Evolutionary conservation across 2,888 invertebrate genomes (phyloP).

Genomic region (Agrotis ipsilon): DNA sequence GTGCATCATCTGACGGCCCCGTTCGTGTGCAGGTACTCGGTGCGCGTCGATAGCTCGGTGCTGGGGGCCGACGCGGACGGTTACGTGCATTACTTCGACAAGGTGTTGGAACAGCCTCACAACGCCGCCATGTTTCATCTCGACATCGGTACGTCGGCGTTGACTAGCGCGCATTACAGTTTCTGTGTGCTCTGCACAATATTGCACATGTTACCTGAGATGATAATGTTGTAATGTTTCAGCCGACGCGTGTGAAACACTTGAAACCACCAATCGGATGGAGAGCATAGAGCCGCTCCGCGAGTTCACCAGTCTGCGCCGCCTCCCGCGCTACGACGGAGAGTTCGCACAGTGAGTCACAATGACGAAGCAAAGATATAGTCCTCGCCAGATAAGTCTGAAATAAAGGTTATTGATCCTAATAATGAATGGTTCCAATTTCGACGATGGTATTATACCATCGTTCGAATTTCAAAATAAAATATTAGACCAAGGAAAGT

Average conservation of each 20-base stretch:
- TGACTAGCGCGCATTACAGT: background rate
- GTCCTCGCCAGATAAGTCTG: no score
- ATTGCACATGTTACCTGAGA: background rate
- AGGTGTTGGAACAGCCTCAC: conserved; percentile 65
- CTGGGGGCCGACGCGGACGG: conserved; percentile 80
- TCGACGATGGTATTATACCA: no score
- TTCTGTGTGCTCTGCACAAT: background rate
- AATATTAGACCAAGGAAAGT: no score
- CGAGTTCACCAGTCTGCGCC: conserved; percentile 78
- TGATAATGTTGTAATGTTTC: background rate
- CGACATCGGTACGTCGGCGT: conserved; percentile 72
- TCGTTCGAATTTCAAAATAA: no score
- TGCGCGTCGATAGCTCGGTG: conserved; percentile 82
- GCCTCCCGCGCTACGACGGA: conserved; percentile 76
- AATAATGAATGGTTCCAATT: no score
- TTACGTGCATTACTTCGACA: conserved; percentile 80
- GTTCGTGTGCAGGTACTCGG: conserved; percentile 75
- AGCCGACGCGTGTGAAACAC: conserved; percentile 77
- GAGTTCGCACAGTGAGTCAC: conserved; percentile 67
- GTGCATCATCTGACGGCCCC: background rate
- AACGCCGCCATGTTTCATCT: conserved; percentile 71
- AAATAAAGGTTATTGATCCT: no score
- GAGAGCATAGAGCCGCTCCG: conserved; percentile 80
- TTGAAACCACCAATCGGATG: conserved; percentile 44
- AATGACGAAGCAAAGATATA: no score